Evolutionary conservation across 2,888 invertebrate genomes (phyloP).

Genomic region (Cyclophora albipunctata): DNA sequence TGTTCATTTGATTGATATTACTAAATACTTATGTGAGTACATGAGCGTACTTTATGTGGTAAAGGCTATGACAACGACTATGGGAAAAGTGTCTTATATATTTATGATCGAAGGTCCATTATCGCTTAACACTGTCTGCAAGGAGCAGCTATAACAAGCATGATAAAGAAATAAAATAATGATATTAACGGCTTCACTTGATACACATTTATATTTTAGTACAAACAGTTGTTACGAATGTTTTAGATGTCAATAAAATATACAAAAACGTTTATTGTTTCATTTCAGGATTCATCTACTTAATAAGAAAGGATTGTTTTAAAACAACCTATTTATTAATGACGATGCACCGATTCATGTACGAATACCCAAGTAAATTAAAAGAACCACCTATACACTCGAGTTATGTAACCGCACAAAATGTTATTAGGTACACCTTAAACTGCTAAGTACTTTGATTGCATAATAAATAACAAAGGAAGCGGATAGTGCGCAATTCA

Average conservation of each 20-base stretch:
- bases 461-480: slow-evolving; percentile 20
- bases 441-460: background rate
- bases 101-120: slow-evolving; percentile 43
- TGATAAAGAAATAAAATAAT: slow-evolving; percentile 42
- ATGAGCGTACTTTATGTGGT: slow-evolving; percentile 25
- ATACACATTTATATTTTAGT: slow-evolving; percentile 73
- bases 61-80: slow-evolving; percentile 40
- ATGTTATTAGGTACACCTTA: background rate
- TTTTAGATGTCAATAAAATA: slow-evolving; percentile 73
- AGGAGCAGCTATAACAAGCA: slow-evolving; percentile 54
- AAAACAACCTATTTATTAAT: background rate
- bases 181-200: slow-evolving; percentile 62
- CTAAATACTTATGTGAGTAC: slow-evolving; percentile 20
- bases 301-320: slow-evolving; percentile 1
- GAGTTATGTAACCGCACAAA: background rate
- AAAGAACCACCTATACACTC: background rate
- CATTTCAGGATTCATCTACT: slow-evolving; percentile 20
- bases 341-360: background rate
- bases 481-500: slow-evolving; percentile 18
- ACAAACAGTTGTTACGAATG: slow-evolving; percentile 71
- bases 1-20: slow-evolving; percentile 34
- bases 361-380: background rate
- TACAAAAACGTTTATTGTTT: slow-evolving; percentile 34
- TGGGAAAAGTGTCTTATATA: slow-evolving; percentile 45
- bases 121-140: slow-evolving; percentile 52